Percentiles rank a stretch among this genome's conserved stretches.
phyloP scores from a whole-genome alignment of 2,797 vertebrate genomes.

The Melanitta fusca region DNA sequence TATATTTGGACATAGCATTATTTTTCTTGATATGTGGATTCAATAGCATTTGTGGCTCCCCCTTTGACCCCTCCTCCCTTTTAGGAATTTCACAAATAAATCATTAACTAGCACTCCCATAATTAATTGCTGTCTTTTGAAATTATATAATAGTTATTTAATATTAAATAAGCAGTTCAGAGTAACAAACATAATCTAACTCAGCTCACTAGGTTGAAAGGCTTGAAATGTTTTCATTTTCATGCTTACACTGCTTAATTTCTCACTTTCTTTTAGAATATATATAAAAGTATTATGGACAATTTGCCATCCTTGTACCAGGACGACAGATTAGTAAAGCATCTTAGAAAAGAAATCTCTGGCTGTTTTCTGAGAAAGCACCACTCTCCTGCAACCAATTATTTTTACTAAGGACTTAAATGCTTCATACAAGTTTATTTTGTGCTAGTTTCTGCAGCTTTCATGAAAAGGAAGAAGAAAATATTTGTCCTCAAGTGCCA shows the following conservation, averaged over 20 bases:
- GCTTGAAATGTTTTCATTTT: neutral
- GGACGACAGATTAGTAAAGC: neutral
- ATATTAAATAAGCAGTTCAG: neutral
- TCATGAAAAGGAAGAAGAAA: neutral
- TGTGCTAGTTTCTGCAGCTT: neutral
- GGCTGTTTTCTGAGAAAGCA: neutral
- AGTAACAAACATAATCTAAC: neutral
- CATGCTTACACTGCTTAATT: neutral
- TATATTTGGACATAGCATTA: conserved; percentile 24
- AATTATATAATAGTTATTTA: neutral
- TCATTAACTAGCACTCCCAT: neutral
- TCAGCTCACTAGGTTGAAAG: neutral
- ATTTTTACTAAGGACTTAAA: neutral
- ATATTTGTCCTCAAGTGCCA: neutral
- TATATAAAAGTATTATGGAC: neutral
- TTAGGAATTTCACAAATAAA: conserved; percentile 43
- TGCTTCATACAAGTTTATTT: neutral
- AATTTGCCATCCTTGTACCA: neutral
- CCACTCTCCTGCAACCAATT: neutral
- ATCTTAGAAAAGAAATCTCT: neutral
- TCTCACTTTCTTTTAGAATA: neutral
- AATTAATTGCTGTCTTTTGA: neutral
- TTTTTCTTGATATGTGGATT: conserved; percentile 33
- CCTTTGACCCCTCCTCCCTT: neutral
- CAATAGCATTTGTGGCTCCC: neutral